Evolutionary conservation across 2,797 vertebrate genomes (phyloP).

Genomic region (Anas bernieri): DNA sequence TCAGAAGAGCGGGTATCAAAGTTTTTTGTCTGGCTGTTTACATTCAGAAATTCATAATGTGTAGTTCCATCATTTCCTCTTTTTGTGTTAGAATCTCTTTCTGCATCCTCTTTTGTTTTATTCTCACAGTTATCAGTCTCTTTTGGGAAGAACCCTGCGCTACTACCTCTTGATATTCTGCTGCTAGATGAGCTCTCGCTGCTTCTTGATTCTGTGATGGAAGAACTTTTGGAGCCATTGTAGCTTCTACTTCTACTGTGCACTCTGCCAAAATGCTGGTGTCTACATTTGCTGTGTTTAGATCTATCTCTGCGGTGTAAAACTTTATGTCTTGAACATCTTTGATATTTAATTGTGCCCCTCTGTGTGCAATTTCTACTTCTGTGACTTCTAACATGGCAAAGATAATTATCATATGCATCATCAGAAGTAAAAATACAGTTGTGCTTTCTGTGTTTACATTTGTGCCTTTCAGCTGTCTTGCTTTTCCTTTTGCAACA

Average conservation of each 20-base stretch:
- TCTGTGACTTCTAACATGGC: conserved; percentile 44
- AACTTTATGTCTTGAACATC: conserved; percentile 53
- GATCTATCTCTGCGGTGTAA: conserved; percentile 51
- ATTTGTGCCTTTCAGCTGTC: conserved; percentile 71
- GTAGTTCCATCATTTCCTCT: conserved; percentile 26
- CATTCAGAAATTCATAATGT: background rate
- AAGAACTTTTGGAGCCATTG: conserved; percentile 40
- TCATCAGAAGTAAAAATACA: conserved; percentile 64
- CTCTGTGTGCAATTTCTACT: conserved; percentile 40
- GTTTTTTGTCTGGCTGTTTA: conserved; percentile 25
- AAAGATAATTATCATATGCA: background rate
- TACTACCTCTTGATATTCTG: conserved; percentile 35
- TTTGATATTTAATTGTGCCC: conserved; percentile 54
- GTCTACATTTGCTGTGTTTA: conserved; percentile 59
- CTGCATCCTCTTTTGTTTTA: conserved; percentile 20
- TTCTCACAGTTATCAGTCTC: conserved; percentile 46
- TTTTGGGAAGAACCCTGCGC: conserved; percentile 56
- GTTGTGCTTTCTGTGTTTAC: conserved; percentile 81
- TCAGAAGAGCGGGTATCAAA: conserved; percentile 33
- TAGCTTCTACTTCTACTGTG: conserved; percentile 23
- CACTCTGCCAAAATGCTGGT: conserved; percentile 2
- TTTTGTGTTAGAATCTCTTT: background rate
- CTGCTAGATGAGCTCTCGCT: conserved; percentile 43
- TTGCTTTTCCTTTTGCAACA: conserved; percentile 75
- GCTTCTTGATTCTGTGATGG: conserved; percentile 39